Evolutionary conservation across 2,113 vertebrate species (phyloP), one percentile per base, ranked within the genome.

Genomic region (Hyaena hyaena): DNA sequence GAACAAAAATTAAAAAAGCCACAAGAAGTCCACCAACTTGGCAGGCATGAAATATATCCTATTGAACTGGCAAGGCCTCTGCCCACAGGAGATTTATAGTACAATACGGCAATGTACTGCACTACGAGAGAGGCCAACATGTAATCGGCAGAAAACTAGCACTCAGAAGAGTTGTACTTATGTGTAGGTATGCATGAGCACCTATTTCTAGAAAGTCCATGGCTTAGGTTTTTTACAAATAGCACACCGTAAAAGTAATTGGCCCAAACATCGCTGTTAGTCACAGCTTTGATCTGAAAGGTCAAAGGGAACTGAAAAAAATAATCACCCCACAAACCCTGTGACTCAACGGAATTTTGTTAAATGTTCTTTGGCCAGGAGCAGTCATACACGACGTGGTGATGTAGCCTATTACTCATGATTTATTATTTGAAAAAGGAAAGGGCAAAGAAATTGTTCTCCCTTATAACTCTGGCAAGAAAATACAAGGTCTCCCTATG

Each of bases 221-320:
- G 15, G 85, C 45, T 98, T 91, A 65, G 33, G 39, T 83, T 79
- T 71, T 91, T 97, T 80, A 86, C 80, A 93, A 89, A 96, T 35
- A 96, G 77, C 43, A 80, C 21, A 65, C 21, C 35, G 17, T 74
- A 88, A 95, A 95, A 68, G 86, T 74, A 93, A 98, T 89, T 89
- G 82, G 43, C 76, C 68, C 88, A 80, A 85, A 95, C 63, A 28
- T 74, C 79, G 69, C 50, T 89, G 83, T 95, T 97, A 93, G 77
- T 95, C 68, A 90, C 61, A 53, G 88, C 93, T 97, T 96, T 92
- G 82, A 74, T 95, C 85, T 92, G 79, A 97, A 97, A 97, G 82
- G 92, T 97, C 97, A 95, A 96, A 96, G 65, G 80, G n/a, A 98
- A 79, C 85, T 28, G 24, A 63, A 53, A 28, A 10, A 50, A 63